Evolutionary conservation across 2,113 vertebrate species (phyloP).

Genomic region (Plecotus auritus): DNA sequence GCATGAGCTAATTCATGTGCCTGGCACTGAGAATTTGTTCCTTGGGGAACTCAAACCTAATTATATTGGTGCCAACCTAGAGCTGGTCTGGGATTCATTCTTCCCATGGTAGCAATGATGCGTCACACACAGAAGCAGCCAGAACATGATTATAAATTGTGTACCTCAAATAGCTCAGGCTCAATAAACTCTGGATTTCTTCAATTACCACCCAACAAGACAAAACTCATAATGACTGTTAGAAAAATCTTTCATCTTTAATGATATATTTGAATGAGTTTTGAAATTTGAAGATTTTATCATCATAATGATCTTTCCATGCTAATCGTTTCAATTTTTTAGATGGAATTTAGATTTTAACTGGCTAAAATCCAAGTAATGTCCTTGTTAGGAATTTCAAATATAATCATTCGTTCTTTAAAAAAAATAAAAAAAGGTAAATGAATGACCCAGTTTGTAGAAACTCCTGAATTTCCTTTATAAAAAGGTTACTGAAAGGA

Average conservation of each 20-base stretch:
- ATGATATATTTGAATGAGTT: conserved; percentile 36
- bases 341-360: conserved; percentile 29
- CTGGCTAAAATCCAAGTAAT: conserved; percentile 20
- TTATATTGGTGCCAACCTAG: neutral
- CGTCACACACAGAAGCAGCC: neutral
- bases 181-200: neutral
- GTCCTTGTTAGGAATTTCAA: conserved; percentile 1
- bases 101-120: neutral
- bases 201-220: conserved; percentile 23
- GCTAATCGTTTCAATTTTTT: conserved; percentile 15
- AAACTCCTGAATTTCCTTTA: conserved; percentile 3
- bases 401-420: neutral
- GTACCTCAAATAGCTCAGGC: neutral
- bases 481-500: conserved; percentile 23
- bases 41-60: neutral
- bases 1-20: neutral
- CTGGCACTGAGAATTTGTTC: neutral
- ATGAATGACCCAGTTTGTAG: neutral
- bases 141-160: neutral
- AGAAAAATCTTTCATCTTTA: conserved; percentile 39
- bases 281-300: conserved; percentile 43
- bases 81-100: neutral
- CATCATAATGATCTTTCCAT: conserved; percentile 26
- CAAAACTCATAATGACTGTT: conserved; percentile 9
- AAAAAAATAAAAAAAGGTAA: neutral